Base-by-base conservation (phyloP, 2,113 vertebrate genomes). In the Nothobranchius kuhntae region DNA sequence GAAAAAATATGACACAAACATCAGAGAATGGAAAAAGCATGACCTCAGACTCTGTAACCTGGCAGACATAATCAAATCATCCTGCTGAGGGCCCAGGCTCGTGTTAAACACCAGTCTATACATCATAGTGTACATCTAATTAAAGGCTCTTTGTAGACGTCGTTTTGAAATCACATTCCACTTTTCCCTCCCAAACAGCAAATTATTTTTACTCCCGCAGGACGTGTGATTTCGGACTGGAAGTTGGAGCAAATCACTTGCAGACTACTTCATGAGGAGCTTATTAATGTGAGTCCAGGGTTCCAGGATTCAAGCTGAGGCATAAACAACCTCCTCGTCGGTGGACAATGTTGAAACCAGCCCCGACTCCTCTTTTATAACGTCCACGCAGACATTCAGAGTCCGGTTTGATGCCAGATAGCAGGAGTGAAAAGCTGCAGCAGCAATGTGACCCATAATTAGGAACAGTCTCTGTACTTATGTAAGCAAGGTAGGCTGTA, bases 391-490 rank as follows among this genome's bases (percentile, higher is more conserved):
- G 53, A 73, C 53, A 9, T 69, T 71, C 53, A 64, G 61, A 72
- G 60, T 73, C 73, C 81, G 64, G 54, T 72, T 78, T 71, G 76
- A 83, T 57, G 80, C 71, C 74, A 84, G 80, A 89, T 61, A 87
- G 73, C 53, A 73, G 44, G 30, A 24, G 60, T 73, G 74, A 61
- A 82, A 91, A 93, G 90, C 93, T 93, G 92, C 45, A 45, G 71
- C 80, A 85, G 93, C 94, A 93, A 94, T 92, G 93, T 91, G 94
- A 94, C 91, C 88, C 91, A 88, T 95, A 94, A 96, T 95, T 95
- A 95, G 94, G 94, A 96, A 96, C 95, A 95, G 93, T 93, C 94
- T 84, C 89, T 92, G 88, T 92, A 94, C 93, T 93, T 94, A 93
- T 94, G 93, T 93, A 93, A 95, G 91, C 88, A 92, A 94, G 94